Evolutionary conservation across 2,113 vertebrate genomes (phyloP).

Genomic region (Nothobranchius kuhntae): DNA sequence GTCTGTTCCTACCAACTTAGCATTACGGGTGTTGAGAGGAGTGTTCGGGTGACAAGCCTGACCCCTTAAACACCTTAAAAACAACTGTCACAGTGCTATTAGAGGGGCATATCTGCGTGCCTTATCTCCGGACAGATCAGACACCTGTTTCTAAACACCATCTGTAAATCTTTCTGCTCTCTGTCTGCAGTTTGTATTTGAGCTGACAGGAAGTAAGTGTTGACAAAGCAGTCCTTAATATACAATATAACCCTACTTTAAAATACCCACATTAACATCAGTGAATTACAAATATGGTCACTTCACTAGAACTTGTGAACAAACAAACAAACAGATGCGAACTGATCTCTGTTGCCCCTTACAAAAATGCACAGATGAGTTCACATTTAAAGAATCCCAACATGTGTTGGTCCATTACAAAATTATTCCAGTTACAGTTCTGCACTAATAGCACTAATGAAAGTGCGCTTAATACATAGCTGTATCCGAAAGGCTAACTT

Average conservation of each 20-base stretch:
- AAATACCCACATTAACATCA: conserved; percentile 49
- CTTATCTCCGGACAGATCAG: conserved; percentile 73
- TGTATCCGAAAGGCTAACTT: conserved; percentile 67
- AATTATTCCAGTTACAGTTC: conserved; percentile 62
- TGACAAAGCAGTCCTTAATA: not conserved
- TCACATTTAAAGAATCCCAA: conserved; percentile 52
- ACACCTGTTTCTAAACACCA: conserved; percentile 73
- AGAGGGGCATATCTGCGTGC: conserved; percentile 65
- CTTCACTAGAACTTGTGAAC: conserved; percentile 46
- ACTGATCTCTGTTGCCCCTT: conserved; percentile 15
- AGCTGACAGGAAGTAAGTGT: conserved; percentile 41
- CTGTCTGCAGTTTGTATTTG: conserved; percentile 35
- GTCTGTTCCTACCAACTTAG: conserved; percentile 38
- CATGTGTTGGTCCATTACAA: conserved; percentile 64
- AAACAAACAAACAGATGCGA: conserved; percentile 28
- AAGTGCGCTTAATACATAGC: conserved; percentile 72
- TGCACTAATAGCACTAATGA: conserved; percentile 72
- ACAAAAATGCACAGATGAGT: not conserved
- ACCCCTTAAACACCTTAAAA: conserved; percentile 58
- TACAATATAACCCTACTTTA: not conserved
- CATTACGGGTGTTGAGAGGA: conserved; percentile 66
- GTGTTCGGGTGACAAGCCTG: conserved; percentile 68
- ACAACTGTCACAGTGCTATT: conserved; percentile 70
- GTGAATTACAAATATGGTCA: conserved; percentile 37
- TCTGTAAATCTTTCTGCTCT: conserved; percentile 56